Evolutionary conservation across 2,113 vertebrate genomes (phyloP).

Genomic region (Ceuthmochares aereus): DNA sequence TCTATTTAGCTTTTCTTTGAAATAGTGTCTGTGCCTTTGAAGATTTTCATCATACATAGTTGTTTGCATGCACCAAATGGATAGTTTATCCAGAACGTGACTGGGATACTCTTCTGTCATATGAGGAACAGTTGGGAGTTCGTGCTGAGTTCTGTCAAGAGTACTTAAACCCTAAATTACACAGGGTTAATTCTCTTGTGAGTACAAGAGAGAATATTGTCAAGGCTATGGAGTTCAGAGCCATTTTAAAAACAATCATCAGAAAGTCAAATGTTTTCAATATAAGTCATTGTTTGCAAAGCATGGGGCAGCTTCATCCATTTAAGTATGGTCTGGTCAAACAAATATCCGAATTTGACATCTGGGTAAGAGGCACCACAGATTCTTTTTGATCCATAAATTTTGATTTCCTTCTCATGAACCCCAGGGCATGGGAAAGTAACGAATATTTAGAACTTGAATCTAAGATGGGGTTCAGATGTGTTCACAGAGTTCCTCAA

Average conservation of each 20-base stretch:
- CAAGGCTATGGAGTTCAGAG: not conserved
- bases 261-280: not conserved
- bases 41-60: not conserved
- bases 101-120: not conserved
- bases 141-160: not conserved
- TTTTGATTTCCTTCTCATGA: not conserved
- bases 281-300: not conserved
- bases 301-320: fast-evolving
- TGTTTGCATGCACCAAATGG: not conserved
- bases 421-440: not conserved
- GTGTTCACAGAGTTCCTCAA: not conserved
- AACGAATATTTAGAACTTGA: not conserved
- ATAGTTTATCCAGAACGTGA: not conserved
- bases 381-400: not conserved
- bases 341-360: not conserved
- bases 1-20: not conserved
- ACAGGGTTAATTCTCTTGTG: not conserved
- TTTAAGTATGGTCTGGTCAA: not conserved
- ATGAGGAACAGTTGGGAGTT: not conserved
- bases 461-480: not conserved
- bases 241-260: not conserved
- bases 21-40: not conserved
- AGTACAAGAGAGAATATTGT: not conserved
- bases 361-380: not conserved
- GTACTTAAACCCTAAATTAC: not conserved